These are phyloP conservation scores for Nasonia longicornis DNA, from an alignment of 1,140 invertebrate genomes.

Conservation along the genomic window DNA sequence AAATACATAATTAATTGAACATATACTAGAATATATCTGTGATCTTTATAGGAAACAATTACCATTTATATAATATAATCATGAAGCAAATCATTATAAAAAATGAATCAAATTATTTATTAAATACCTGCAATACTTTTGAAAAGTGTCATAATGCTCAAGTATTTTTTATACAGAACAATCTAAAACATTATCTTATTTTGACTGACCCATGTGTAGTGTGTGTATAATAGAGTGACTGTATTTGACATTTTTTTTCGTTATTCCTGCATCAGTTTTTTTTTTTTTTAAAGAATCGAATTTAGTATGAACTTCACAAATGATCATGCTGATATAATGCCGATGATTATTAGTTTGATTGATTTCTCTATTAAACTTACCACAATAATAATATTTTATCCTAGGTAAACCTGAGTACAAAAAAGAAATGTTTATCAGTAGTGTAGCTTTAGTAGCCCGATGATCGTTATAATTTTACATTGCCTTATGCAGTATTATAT, in stretches of 20 bases:
- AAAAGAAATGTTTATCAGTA: slow-evolving; percentile 54
- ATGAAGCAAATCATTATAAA: neutral
- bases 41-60: neutral
- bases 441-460: neutral
- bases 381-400: slow-evolving; percentile 77
- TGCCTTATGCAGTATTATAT: neutral
- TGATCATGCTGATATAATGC: slow-evolving; percentile 19
- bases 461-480: neutral
- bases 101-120: neutral
- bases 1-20: neutral
- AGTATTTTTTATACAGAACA: neutral
- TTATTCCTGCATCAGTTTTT: neutral
- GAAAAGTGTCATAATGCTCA: neutral
- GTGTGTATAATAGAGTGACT: neutral
- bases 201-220: neutral
- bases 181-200: neutral
- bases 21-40: neutral
- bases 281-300: neutral
- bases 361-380: slow-evolving; percentile 67
- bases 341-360: slow-evolving; percentile 21
- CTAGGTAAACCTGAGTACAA: slow-evolving; percentile 72
- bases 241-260: neutral
- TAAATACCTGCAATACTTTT: neutral
- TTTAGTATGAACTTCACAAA: neutral
- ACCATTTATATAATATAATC: neutral